Conservation (phyloP, 2,797 vertebrate genomes). For the Oryzias sinensis region DNA sequence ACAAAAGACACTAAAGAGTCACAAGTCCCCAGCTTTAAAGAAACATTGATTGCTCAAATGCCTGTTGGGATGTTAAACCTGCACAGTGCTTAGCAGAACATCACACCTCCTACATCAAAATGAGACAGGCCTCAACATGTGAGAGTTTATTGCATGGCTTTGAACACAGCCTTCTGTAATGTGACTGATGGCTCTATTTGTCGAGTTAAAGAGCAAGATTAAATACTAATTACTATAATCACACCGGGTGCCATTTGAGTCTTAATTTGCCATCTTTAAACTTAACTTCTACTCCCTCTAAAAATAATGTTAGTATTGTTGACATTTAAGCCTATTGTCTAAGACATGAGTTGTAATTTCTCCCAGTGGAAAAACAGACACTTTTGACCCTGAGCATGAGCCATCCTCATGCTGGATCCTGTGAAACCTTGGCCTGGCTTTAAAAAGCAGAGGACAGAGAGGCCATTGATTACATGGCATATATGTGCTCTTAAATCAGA, state of each 20-base stretch:
- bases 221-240: constrained; percentile 26
- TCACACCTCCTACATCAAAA: constrained; percentile 60
- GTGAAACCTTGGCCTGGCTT: constrained; percentile 63
- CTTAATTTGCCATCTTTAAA: constrained; percentile 24
- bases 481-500: constrained; percentile 49
- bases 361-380: constrained; percentile 49
- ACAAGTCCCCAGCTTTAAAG: constrained; percentile 72
- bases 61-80: constrained; percentile 65
- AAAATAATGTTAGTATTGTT: constrained; percentile 23
- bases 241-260: constrained; percentile 29
- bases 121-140: constrained; percentile 59
- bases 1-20: constrained; percentile 71
- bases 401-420: constrained; percentile 67
- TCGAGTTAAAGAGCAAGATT: constrained; percentile 27
- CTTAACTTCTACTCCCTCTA: constrained; percentile 17
- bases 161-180: constrained; percentile 57
- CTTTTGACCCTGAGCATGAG: constrained; percentile 69
- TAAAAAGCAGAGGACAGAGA: constrained; percentile 69
- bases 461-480: constrained; percentile 68
- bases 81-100: constrained; percentile 64
- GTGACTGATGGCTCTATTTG: constrained; percentile 56
- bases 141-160: constrained; percentile 43
- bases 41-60: constrained; percentile 70
- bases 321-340: constrained; percentile 47
- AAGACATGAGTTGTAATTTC: constrained; percentile 36